Conservation (phyloP, 2,888 invertebrate genomes). For the Rhingia rostrata region DNA sequence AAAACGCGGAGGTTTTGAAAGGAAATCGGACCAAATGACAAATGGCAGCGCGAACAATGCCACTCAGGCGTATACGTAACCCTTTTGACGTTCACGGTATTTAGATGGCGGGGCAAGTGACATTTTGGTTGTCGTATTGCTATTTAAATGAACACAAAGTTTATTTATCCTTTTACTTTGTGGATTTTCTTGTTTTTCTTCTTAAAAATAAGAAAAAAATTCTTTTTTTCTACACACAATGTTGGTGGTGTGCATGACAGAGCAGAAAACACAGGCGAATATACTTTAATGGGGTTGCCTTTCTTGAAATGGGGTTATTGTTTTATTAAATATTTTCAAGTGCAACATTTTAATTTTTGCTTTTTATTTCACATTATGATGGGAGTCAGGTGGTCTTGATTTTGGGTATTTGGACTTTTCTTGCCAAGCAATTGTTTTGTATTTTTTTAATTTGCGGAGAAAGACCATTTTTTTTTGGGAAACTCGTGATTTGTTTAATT, state of each 20-base stretch:
- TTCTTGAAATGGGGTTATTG: not conserved
- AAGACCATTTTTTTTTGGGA: too few relatives aligned
- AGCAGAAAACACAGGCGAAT: too few relatives aligned
- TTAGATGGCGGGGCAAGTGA: not conserved
- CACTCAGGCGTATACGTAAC: conserved; percentile 56
- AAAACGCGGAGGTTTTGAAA: not conserved
- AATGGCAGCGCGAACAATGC: conserved; percentile 51
- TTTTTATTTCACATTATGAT: too few relatives aligned
- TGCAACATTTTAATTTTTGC: too few relatives aligned
- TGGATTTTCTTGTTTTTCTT: conserved; percentile 12
- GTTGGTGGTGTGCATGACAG: too few relatives aligned
- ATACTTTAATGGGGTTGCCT: not conserved
- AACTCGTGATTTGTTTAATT: too few relatives aligned
- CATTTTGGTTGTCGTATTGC: not conserved
- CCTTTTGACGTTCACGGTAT: conserved; percentile 25
- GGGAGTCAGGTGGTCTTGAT: too few relatives aligned
- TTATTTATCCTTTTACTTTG: conserved; percentile 38
- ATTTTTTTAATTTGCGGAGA: too few relatives aligned
- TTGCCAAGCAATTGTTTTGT: too few relatives aligned
- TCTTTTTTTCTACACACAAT: not conserved
- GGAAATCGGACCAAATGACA: conserved; percentile 34
- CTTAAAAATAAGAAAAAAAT: conserved; percentile 2
- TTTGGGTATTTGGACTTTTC: too few relatives aligned
- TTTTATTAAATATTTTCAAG: not conserved
- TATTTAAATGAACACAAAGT: not conserved